A percentile compares a stretch with the other conserved stretches of the same genome.
These are phyloP conservation scores for Hystrix brachyura DNA, from an alignment of 2,113 vertebrate genomes.

Conservation along the genomic window DNA sequence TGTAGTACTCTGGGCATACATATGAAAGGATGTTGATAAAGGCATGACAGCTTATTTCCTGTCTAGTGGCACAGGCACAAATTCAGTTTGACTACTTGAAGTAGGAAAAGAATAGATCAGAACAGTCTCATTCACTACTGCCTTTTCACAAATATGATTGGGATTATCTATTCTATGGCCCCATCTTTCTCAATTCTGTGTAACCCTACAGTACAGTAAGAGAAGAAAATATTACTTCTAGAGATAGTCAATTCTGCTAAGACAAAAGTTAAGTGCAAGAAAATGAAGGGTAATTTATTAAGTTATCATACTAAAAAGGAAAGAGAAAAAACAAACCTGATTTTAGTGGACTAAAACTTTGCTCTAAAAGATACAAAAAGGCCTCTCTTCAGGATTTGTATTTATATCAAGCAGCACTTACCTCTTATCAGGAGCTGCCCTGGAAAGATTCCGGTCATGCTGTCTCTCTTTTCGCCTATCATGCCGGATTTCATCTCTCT, in stretches of 20 bases:
- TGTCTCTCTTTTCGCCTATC: conserved; percentile 96
- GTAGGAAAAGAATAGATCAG: conserved; percentile 1
- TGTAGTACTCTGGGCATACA: background rate
- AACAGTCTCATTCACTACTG: conserved; percentile 4
- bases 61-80: background rate
- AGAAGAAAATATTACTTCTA: conserved; percentile 36
- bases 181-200: background rate
- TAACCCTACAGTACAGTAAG: background rate
- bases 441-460: conserved; percentile 97
- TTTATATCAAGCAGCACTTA: conserved; percentile 76
- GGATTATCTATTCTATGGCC: conserved; percentile 10
- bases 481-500: conserved; percentile 97
- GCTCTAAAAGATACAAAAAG: background rate
- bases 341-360: conserved; percentile 31
- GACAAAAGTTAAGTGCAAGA: conserved; percentile 36
- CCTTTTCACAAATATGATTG: conserved; percentile 39
- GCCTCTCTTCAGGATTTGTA: background rate
- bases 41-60: background rate
- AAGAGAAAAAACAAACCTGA: conserved; percentile 41
- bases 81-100: background rate
- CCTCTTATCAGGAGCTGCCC: conserved; percentile 98
- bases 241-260: conserved; percentile 38
- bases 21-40: background rate
- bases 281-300: conserved; percentile 50
- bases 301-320: conserved; percentile 33